phyloP scores from a whole-genome alignment of 2,797 vertebrate species.

The Pipistrellus pygmaeus region DNA sequence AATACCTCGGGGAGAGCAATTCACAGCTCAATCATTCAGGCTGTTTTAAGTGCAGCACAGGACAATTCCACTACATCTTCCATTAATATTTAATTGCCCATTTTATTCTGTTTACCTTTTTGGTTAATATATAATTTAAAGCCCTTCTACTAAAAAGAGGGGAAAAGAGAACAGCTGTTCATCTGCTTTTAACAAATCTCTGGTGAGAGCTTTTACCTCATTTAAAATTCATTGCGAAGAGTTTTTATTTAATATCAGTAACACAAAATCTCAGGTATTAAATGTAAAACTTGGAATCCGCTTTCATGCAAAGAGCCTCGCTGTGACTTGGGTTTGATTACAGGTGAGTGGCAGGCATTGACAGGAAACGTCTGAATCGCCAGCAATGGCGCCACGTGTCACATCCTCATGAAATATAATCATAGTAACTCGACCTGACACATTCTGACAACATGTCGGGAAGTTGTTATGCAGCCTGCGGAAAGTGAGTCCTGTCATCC shows the following conservation, averaged over 20 bases:
- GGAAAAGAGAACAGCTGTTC: conserved; percentile 85
- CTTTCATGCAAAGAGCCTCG: conserved; percentile 68
- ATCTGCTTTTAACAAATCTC: conserved; percentile 91
- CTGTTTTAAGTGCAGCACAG: conserved; percentile 91
- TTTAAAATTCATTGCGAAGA: conserved; percentile 89
- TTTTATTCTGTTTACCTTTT: conserved; percentile 94
- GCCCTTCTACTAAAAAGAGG: conserved; percentile 86
- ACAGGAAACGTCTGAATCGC: conserved; percentile 61
- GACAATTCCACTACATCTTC: conserved; percentile 93
- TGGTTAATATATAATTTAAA: conserved; percentile 93
- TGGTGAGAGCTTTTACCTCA: conserved; percentile 87
- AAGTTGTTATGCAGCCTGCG: conserved; percentile 66
- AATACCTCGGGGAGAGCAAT: conserved; percentile 91
- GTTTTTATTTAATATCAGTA: conserved; percentile 88
- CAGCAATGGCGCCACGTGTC: background rate
- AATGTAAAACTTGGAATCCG: conserved; percentile 85
- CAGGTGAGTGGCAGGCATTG: conserved; percentile 74
- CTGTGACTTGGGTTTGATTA: conserved; percentile 78
- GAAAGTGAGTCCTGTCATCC: conserved; percentile 73
- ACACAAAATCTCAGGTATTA: conserved; percentile 86
- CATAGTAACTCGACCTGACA: conserved; percentile 57
- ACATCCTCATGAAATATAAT: conserved; percentile 66
- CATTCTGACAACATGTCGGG: conserved; percentile 70
- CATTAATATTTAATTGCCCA: conserved; percentile 92
- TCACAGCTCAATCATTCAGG: conserved; percentile 92